Conservation (phyloP, 2,888 invertebrate genomes). For the Cryptops parisi region DNA sequence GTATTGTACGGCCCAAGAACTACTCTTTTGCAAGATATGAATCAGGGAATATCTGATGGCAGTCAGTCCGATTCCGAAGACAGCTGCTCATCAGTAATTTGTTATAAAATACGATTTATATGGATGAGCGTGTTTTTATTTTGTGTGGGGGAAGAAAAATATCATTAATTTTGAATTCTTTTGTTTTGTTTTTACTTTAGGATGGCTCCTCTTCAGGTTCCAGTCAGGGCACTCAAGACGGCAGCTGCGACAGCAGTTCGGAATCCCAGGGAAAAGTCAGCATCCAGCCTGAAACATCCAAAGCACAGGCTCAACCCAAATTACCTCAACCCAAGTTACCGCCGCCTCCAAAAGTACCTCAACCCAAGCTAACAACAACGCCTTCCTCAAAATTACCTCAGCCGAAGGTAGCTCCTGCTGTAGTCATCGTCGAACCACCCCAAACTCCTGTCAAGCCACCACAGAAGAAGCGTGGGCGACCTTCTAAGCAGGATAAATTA, state of each 20-base stretch:
- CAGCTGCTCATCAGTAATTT: slow-evolving; percentile 33
- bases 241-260: slow-evolving; percentile 20
- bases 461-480: background rate
- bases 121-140: background rate
- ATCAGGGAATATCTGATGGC: slow-evolving; percentile 37
- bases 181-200: background rate
- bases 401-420: too few relatives aligned
- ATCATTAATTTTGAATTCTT: background rate
- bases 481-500: background rate
- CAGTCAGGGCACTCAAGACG: slow-evolving; percentile 19
- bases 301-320: background rate
- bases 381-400: too few relatives aligned
- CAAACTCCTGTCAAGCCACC: background rate
- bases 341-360: background rate
- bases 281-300: background rate
- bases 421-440: too few relatives aligned
- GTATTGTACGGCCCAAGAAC: slow-evolving; percentile 47
- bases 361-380: background rate
- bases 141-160: background rate
- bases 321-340: background rate
- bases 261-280: slow-evolving; percentile 4
- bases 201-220: slow-evolving; percentile 20
- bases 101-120: too few relatives aligned
- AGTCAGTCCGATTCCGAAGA: slow-evolving; percentile 40
- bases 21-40: background rate